phyloP scores from a whole-genome alignment of 2,797 vertebrate species.

The Sebastes taczanowskii region DNA sequence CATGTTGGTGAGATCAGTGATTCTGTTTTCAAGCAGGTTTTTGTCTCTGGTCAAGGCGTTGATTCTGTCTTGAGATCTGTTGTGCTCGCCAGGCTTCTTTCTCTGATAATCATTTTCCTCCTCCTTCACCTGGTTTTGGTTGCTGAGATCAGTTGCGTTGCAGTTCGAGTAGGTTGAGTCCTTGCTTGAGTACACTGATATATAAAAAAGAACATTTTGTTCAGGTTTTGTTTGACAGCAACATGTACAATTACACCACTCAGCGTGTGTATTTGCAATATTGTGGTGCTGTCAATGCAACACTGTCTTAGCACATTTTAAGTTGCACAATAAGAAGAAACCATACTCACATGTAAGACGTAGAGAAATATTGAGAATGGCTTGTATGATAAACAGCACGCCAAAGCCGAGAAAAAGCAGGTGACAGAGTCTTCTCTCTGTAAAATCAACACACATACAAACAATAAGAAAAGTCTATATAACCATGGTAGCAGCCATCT shows the following conservation, averaged over 20 bases:
- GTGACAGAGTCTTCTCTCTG: constrained; percentile 19
- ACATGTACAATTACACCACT: neutral
- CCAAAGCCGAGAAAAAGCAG: constrained; percentile 43
- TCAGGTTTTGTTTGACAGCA: neutral
- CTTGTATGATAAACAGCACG: constrained; percentile 52
- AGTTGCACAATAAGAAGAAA: neutral
- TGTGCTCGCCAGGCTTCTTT: too few relatives aligned
- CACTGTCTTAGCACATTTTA: neutral
- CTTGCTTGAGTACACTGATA: neutral
- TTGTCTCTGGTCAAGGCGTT: constrained; percentile 21
- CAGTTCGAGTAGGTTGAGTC: neutral
- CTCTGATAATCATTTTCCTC: neutral
- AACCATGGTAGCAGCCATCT: neutral
- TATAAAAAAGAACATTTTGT: too few relatives aligned
- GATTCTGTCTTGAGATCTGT: neutral
- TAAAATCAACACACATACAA: neutral
- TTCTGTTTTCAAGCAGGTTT: constrained; percentile 2
- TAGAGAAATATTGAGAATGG: constrained; percentile 52
- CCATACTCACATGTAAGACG: constrained; percentile 38
- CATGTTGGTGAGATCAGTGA: neutral
- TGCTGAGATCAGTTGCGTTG: neutral
- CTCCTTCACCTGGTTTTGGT: neutral
- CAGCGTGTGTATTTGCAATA: neutral
- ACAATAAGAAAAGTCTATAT: neutral
- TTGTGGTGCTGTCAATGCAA: neutral